Percentiles rank a stretch among this genome's conserved stretches.
Conservation (phyloP, 2,113 vertebrate genomes). For the Chloropsis hardwickii region DNA sequence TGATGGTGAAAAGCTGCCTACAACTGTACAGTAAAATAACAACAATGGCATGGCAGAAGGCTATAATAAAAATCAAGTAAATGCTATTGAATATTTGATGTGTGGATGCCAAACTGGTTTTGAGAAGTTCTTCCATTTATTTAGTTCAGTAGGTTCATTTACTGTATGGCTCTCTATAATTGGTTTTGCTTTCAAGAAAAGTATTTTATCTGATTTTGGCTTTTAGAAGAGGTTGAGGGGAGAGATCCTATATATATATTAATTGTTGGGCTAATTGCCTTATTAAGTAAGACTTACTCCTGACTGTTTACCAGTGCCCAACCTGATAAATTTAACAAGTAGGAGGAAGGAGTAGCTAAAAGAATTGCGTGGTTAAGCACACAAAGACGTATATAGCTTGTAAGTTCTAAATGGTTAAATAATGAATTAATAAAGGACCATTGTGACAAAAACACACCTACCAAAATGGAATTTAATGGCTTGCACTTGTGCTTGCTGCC, state of each 20-base stretch:
- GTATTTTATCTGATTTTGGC: background rate
- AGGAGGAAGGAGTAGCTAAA: background rate
- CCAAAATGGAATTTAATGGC: background rate
- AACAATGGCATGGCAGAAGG: slow-evolving; percentile 38
- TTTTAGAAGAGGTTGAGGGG: background rate
- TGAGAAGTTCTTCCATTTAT: background rate
- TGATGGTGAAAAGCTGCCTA: slow-evolving; percentile 69
- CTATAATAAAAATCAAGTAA: slow-evolving; percentile 65
- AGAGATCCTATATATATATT: background rate
- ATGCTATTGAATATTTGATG: slow-evolving; percentile 28
- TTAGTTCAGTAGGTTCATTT: background rate
- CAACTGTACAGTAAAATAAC: slow-evolving; percentile 67
- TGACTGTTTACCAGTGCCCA: background rate
- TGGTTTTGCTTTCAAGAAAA: background rate
- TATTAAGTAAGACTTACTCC: background rate
- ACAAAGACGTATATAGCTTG: accelerated
- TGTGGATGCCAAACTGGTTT: slow-evolving; percentile 7
- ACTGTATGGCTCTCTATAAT: background rate
- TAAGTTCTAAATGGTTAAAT: background rate
- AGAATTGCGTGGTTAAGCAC: background rate
- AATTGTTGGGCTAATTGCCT: background rate
- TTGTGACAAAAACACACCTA: background rate
- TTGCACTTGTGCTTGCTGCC: background rate
- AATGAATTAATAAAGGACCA: background rate
- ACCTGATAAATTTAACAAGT: background rate